phyloP scores from a whole-genome alignment of 2,113 vertebrate genomes.

The Hyperoodon ampullatus region DNA sequence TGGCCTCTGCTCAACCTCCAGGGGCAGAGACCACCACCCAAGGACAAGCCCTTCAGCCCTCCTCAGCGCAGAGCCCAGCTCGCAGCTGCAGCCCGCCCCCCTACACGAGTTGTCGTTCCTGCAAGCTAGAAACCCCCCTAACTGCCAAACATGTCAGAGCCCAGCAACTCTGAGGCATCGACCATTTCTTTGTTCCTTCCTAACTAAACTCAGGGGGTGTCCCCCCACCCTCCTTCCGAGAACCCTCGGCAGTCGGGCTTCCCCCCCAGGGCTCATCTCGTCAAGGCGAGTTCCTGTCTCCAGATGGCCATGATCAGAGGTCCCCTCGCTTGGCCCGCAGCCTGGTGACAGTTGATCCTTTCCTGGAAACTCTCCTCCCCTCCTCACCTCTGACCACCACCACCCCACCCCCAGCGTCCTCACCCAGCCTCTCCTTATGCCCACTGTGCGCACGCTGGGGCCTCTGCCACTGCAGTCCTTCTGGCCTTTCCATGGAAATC shows the following conservation, averaged over 20 bases:
- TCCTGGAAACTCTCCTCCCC: no score
- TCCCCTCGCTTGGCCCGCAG: not conserved
- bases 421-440: not conserved
- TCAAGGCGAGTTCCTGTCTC: not conserved
- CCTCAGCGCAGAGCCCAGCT: not conserved
- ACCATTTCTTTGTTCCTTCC: not conserved
- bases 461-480: not conserved
- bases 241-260: not conserved
- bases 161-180: fast-evolving
- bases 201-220: not conserved
- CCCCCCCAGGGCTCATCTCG: not conserved
- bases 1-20: not conserved
- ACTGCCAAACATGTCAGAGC: no score
- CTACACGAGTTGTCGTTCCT: no score
- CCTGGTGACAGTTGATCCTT: not conserved
- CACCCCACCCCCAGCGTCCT: not conserved
- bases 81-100: not conserved
- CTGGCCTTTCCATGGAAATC: not conserved
- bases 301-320: no score
- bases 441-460: not conserved
- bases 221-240: no score
- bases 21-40: not conserved
- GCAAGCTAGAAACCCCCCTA: not conserved
- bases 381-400: no score
- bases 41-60: not conserved